Evolutionary conservation across 2,888 invertebrate genomes (phyloP).

Genomic region (Unio delphinus): DNA sequence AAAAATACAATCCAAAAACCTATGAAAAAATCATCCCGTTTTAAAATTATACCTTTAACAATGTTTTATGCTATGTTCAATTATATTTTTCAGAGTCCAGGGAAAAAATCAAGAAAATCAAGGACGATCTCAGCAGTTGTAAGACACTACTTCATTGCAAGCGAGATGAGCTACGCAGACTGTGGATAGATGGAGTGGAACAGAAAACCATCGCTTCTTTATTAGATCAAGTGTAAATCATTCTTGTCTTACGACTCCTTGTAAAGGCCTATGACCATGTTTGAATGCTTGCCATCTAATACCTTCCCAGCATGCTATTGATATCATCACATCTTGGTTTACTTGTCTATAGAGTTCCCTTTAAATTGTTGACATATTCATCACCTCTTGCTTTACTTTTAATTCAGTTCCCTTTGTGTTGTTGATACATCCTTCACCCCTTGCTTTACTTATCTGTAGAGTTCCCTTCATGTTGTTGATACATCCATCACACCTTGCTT

Average conservation of each 20-base stretch:
- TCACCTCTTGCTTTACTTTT: too few species aligned
- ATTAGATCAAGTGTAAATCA: conserved; percentile 88
- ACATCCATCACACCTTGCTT: too few species aligned
- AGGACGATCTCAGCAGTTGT: conserved; percentile 86
- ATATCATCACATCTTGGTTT: too few species aligned
- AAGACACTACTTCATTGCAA: conserved; percentile 89
- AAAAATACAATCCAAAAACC: not conserved
- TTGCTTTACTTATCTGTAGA: too few species aligned
- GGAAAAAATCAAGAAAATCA: conserved; percentile 83
- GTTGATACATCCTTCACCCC: too few species aligned
- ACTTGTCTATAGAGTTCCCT: too few species aligned
- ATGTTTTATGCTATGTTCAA: not conserved
- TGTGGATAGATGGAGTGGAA: conserved; percentile 97
- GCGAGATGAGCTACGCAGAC: conserved; percentile 90
- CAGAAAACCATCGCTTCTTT: conserved; percentile 91
- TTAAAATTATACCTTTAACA: not conserved
- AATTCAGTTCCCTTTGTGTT: too few species aligned
- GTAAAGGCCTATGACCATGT: not conserved
- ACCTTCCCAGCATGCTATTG: too few species aligned
- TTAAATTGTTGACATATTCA: too few species aligned
- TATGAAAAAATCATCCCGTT: not conserved
- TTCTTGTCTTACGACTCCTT: not conserved
- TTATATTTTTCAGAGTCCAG: conserved; percentile 75
- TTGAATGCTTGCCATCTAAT: too few species aligned
- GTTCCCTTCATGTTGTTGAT: too few species aligned